Conservation (phyloP, 2,113 vertebrate species). For the Vombatus ursinus region DNA sequence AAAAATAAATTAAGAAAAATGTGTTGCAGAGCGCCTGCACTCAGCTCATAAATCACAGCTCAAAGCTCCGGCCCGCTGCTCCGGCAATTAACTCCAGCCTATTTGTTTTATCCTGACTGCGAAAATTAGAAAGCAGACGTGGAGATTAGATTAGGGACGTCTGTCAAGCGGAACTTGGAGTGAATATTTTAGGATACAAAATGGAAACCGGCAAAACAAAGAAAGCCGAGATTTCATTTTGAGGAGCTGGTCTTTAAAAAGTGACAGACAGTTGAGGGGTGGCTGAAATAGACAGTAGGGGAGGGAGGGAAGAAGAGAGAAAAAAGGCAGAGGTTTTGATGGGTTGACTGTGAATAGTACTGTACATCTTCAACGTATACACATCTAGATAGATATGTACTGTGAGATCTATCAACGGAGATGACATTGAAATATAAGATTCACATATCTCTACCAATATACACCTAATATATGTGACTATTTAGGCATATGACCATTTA, state of each 20-base stretch:
- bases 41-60: slow-evolving; percentile 97
- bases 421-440: slow-evolving; percentile 47
- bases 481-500: slow-evolving; percentile 45
- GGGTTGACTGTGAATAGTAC: slow-evolving; percentile 35
- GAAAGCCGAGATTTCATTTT: slow-evolving; percentile 75
- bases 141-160: slow-evolving; percentile 97
- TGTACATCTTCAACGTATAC: slow-evolving; percentile 34
- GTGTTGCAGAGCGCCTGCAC: slow-evolving; percentile 92
- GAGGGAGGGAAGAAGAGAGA: not conserved
- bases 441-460: slow-evolving; percentile 41
- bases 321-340: slow-evolving; percentile 21
- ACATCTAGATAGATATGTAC: slow-evolving; percentile 48
- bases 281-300: slow-evolving; percentile 34
- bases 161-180: slow-evolving; percentile 95
- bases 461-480: slow-evolving; percentile 38
- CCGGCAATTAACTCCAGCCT: slow-evolving; percentile 97
- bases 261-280: slow-evolving; percentile 71
- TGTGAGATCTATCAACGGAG: slow-evolving; percentile 2
- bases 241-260: slow-evolving; percentile 74
- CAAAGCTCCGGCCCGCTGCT: slow-evolving; percentile 91
- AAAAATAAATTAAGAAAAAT: slow-evolving; percentile 99
- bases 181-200: slow-evolving; percentile 95
- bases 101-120: slow-evolving; percentile 99
- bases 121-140: slow-evolving; percentile 99
- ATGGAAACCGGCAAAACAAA: slow-evolving; percentile 86